phyloP scores from a whole-genome alignment of 2,113 vertebrate species.

The Rhagologus leucostigma region DNA sequence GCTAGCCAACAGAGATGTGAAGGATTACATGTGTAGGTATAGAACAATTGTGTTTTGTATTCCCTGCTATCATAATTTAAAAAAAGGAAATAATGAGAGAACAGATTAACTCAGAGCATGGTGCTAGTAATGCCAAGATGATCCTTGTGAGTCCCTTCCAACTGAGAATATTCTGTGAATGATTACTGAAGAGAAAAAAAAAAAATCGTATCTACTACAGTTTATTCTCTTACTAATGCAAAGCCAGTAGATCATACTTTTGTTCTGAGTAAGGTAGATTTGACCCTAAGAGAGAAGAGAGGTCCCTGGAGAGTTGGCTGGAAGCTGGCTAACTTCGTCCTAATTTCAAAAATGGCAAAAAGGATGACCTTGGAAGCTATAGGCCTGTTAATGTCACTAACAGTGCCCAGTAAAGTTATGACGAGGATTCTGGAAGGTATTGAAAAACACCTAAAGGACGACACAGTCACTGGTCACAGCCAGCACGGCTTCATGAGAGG shows the following conservation, averaged over 20 bases:
- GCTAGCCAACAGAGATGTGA: background rate
- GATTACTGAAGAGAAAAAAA: background rate
- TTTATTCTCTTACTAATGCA: background rate
- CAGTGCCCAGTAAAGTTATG: background rate
- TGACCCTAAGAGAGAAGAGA: background rate
- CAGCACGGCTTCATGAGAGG: accelerated
- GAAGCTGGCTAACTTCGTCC: background rate
- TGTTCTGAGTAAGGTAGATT: background rate
- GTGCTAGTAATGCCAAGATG: background rate
- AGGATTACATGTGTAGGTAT: background rate
- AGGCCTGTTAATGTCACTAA: background rate
- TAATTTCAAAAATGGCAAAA: background rate
- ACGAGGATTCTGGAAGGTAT: background rate
- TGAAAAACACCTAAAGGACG: background rate
- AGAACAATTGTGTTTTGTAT: background rate
- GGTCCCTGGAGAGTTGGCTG: background rate
- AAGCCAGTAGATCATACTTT: background rate
- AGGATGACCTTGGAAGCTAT: background rate
- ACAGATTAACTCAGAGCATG: too few species aligned
- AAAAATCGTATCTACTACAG: accelerated
- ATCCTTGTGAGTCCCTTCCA: background rate
- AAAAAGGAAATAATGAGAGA: background rate
- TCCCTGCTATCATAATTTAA: background rate
- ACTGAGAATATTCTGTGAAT: background rate
- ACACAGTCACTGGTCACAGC: background rate